Base-by-base conservation (phyloP, 2,888 invertebrate genomes). In the Tolmerus cingulatus region DNA sequence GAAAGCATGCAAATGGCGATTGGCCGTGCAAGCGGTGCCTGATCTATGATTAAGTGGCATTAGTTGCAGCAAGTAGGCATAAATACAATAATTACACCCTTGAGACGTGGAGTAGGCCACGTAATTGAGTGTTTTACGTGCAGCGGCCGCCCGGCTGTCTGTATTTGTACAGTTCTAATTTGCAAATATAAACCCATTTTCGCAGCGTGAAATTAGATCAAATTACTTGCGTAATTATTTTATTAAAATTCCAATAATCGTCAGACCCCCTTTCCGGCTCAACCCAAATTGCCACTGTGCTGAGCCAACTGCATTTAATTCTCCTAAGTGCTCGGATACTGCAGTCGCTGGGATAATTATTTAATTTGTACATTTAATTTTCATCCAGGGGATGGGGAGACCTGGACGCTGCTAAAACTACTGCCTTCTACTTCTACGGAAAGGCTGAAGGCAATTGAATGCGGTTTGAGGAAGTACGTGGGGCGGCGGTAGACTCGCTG, bases 211-310 rank as follows among this genome's bases (percentile, higher is more conserved):
- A 82, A 82, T 82, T 82, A 82, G 82, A 82, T 82, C 82, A 82
- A 82, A 82, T 82, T 82, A 82, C 82, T 82, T 82, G 82, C 57
- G 82, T 82, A 82, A 82, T 82, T 82, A 82, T 82, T 82, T 82
- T 82, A 82, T 82, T 82, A 82, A 82, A 82, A 82, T 82, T 82
- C 82, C 82, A 57, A 82, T 82, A 82, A 82, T 82, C 82, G 82
- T 82, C 66, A 82, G 51, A 66, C 82, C 82, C 82, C 82, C 57
- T 55, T 82, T 82, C 82, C 82, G 82, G 82, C 55, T 82, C 57
- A 82, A 40, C 82, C 82, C 66, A 82, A 82, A 82, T 82, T 82
- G 40, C 82, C 34, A 40, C 57, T 34, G 55, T n/a, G 37, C 34
- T 19, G 40, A 23, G 57, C 34, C 37, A 23, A 76, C 76, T 37